Base-by-base conservation (phyloP, 1,140 invertebrate species). In the Neotoxoptera formosana region DNA sequence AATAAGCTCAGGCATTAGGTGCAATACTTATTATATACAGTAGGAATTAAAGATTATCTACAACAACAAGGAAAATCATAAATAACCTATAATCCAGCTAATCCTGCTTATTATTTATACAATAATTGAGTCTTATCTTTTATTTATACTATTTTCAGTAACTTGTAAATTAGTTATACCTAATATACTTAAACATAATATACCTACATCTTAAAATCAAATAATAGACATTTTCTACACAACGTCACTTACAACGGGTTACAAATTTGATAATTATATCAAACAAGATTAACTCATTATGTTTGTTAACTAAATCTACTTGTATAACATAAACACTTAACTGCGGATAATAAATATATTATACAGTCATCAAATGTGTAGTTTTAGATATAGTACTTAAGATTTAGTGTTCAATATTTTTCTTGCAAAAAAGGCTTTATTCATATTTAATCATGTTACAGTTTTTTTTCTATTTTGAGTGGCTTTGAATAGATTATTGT, bases 311-410 rank as follows among this genome's bases (percentile, higher is more conserved):
- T 89, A 89, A 53, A 89, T 53, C n/a, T 89, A 89, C 48, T 89
- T 89, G 47, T 89, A 53, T 47, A 89, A 48, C 87, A 34, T 89
- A 89, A 89, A 90, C 51, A 90, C 53, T 90, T 20, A 25, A 56
- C 48, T 89, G 7, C 21, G 87, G 48, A 36, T 89, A 89, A 56
- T 89, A 89, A 89, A 89, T 89, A 89, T 89, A 89, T 34, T 89
- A 89, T 51, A 9, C 51, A 89, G 87, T 89, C 87, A 89, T 53
- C n/a, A 89, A 89, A 53, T 48, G 30, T 87, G 86, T 87, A 48
- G 11, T 86, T 48, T 34, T 48, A 87, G 45, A 87, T 87, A 48
- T n/a, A 87, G 45, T 48, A 30, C 41, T 30, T 87, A 48, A n/a
- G 41, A 87, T n/a, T n/a, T 48, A 48, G 30, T 47, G 6, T 87